phyloP scores from a whole-genome alignment of 1,140 invertebrate species.

The Hycleus cichorii region DNA sequence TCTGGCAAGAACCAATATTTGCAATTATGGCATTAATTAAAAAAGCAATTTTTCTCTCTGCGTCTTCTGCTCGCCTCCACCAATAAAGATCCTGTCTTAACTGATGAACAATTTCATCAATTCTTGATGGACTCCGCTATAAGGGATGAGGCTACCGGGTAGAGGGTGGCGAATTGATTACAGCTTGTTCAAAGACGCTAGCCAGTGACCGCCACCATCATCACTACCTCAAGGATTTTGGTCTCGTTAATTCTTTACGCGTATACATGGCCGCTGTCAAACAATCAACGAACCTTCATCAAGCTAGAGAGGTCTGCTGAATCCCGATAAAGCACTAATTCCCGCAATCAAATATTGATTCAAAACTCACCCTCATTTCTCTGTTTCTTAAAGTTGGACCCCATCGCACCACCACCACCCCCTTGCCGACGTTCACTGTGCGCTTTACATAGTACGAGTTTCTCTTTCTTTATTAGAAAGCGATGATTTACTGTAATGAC shows the following conservation, averaged over 20 bases:
- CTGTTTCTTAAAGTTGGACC: conserved; percentile 27
- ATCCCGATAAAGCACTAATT: conserved; percentile 44
- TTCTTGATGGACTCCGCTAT: too few relatives aligned
- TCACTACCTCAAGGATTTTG: conserved; percentile 20
- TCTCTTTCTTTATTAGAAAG: conserved; percentile 36
- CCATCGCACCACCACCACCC: neutral
- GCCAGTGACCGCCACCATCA: too few relatives aligned
- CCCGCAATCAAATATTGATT: conserved; percentile 45
- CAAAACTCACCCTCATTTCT: conserved; percentile 40
- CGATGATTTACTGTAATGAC: conserved; percentile 42
- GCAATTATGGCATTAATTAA: too few relatives aligned
- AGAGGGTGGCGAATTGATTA: too few relatives aligned
- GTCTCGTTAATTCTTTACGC: conserved; percentile 42
- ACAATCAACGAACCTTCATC: conserved; percentile 42
- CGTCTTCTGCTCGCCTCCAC: too few relatives aligned
- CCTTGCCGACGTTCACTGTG: neutral
- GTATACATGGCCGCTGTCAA: conserved; percentile 41
- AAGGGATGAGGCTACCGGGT: too few relatives aligned
- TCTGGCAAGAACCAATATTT: too few relatives aligned
- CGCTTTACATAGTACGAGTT: conserved; percentile 24
- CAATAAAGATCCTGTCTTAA: too few relatives aligned
- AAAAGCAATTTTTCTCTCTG: too few relatives aligned
- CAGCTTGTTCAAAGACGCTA: too few relatives aligned
- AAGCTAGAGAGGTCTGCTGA: conserved; percentile 40
- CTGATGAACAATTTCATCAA: too few relatives aligned